Evolutionary conservation across 1,140 invertebrate genomes (phyloP).

Genomic region (Bombus huntii): DNA sequence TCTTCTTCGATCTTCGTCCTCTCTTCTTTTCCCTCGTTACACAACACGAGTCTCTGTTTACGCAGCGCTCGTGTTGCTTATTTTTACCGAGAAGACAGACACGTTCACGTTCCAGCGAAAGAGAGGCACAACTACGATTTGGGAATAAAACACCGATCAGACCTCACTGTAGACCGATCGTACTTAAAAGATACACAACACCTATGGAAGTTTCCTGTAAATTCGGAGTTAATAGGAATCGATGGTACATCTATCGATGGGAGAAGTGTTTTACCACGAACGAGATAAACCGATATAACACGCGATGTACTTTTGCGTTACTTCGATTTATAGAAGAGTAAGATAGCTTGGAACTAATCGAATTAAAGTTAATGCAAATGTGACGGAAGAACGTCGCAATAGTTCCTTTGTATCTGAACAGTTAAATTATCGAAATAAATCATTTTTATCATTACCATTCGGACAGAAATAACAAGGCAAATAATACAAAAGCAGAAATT

Average conservation of each 20-base stretch:
- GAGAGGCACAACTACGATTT: slow-evolving; percentile 29
- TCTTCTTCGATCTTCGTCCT: slow-evolving; percentile 18
- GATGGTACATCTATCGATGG: not conserved
- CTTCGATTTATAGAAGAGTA: not conserved
- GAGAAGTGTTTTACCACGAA: not conserved
- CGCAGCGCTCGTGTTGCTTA: slow-evolving; percentile 41
- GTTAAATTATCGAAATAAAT: not conserved
- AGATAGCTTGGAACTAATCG: not conserved
- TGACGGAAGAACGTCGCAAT: not conserved
- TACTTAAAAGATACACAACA: slow-evolving; percentile 30
- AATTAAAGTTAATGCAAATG: not conserved
- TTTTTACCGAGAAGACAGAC: slow-evolving; percentile 36
- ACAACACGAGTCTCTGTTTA: slow-evolving; percentile 13
- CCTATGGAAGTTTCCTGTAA: slow-evolving; percentile 34
- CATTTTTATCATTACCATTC: not conserved
- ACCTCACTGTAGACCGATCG: not conserved
- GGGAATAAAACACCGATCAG: slow-evolving; percentile 30
- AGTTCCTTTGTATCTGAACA: not conserved
- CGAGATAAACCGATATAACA: not conserved
- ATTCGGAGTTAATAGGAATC: slow-evolving; percentile 33
- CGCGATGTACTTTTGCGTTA: not conserved
- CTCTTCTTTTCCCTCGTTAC: not conserved
- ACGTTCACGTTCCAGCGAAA: slow-evolving; percentile 7
- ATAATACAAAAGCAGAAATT: no score
- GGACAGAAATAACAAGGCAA: not conserved